Conservation (phyloP, 92 coral and sea anemone species). For the Palythoa heliodiscus region DNA sequence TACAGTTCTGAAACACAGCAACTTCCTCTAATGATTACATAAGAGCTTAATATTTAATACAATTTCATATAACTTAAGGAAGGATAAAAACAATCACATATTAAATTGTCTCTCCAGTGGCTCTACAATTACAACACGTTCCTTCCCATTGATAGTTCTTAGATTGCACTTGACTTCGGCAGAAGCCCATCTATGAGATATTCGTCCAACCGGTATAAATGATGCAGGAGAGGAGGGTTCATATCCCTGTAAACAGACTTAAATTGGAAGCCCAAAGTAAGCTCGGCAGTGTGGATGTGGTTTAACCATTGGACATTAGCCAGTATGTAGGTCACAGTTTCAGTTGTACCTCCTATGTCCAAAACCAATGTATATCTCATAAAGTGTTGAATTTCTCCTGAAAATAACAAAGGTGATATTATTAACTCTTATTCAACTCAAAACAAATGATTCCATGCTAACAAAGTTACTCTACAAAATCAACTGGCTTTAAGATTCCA, state of each 20-base stretch:
- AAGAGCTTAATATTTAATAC: no score
- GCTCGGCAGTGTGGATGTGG: conserved; percentile 22
- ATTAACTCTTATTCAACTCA: background rate
- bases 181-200: conserved; percentile 52
- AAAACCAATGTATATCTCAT: conserved; percentile 31
- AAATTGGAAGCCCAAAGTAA: conserved; percentile 20
- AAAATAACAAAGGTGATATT: background rate
- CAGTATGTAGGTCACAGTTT: conserved; percentile 37
- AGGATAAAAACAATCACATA: conserved; percentile 29
- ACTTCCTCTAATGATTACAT: no score
- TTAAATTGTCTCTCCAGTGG: conserved; percentile 49
- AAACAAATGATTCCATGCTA: background rate
- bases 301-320: conserved; percentile 46
- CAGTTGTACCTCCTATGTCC: conserved; percentile 13
- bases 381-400: conserved; percentile 41
- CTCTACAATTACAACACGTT: conserved; percentile 41
- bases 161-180: conserved; percentile 38
- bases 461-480: background rate
- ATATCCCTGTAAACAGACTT: conserved; percentile 35
- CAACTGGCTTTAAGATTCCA: background rate
- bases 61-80: no score
- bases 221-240: conserved; percentile 44
- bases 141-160: conserved; percentile 35
- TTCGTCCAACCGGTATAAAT: conserved; percentile 50
- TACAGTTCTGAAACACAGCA: no score